Conservation (phyloP, 35 echinoderm and acorn worm genomes). For the Heliocidaris erythrogramma region DNA sequence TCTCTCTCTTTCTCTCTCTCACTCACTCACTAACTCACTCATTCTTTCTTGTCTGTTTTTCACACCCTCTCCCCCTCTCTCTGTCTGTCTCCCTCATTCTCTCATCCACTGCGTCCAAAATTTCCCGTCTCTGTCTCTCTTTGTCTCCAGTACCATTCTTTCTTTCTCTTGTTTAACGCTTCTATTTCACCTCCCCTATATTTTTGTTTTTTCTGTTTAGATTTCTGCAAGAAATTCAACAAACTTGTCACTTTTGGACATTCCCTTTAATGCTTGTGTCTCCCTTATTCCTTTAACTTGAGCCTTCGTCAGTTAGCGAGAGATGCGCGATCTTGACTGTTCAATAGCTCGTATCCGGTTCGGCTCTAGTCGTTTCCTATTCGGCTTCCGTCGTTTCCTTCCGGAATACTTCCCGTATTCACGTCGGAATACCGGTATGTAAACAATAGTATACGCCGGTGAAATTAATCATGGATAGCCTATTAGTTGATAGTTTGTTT, state of each 20-base stretch:
- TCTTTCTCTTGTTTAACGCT: no score
- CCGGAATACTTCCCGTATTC: slow-evolving; percentile 11
- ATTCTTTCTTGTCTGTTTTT: background rate
- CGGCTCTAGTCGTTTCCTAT: slow-evolving; percentile 8
- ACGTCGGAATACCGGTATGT: background rate
- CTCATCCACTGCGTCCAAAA: no score
- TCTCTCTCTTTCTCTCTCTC: background rate
- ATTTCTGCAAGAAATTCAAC: no score
- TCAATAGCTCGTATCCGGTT: slow-evolving; percentile 22
- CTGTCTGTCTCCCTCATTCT: background rate
- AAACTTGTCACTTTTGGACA: no score
- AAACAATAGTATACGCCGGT: background rate
- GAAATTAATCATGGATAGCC: background rate
- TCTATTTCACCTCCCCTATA: no score
- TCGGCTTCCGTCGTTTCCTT: slow-evolving; percentile 47
- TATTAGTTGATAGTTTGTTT: background rate
- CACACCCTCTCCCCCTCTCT: background rate
- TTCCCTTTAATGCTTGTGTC: background rate
- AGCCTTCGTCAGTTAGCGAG: background rate
- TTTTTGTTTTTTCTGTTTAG: no score
- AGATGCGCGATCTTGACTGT: background rate
- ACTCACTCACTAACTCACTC: background rate
- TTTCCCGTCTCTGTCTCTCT: no score
- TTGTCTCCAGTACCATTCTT: no score
- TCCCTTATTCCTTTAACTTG: background rate